Percentiles rank a stretch among this genome's conserved stretches.
Conservation (phyloP, 2,888 invertebrate genomes). For the Hetaerina titia region DNA sequence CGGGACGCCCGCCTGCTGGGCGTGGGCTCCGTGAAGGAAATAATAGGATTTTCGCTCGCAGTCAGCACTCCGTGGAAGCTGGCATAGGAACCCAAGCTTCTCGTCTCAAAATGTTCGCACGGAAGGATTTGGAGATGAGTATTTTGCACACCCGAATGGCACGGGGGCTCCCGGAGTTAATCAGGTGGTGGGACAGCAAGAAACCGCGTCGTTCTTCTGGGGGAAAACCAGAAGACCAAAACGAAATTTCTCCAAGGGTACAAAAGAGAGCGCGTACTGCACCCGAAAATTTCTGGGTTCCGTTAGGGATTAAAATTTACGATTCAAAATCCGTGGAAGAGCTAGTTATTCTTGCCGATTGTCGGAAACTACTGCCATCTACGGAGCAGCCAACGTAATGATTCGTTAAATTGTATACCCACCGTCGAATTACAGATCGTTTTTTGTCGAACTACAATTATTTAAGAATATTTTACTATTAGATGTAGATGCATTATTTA, state of each 20-base stretch:
- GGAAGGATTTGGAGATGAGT: not conserved
- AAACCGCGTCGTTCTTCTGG: not conserved
- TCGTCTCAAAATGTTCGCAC: not conserved
- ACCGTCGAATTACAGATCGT: no score
- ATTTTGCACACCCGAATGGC: not conserved
- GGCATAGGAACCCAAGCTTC: not conserved
- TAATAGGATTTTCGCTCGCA: slow-evolving; percentile 11
- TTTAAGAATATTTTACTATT: no score
- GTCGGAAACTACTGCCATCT: no score
- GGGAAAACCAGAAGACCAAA: not conserved
- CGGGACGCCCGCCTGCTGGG: not conserved
- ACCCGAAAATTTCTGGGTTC: not conserved
- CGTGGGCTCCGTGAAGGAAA: not conserved
- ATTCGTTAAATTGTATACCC: no score
- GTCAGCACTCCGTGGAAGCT: not conserved
- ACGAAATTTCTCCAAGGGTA: not conserved
- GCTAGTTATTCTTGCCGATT: no score
- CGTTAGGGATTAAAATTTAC: not conserved
- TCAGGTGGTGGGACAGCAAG: not conserved
- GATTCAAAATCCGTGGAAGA: not conserved
- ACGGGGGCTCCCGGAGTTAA: not conserved
- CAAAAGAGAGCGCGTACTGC: not conserved
- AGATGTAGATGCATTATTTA: no score
- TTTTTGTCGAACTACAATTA: no score
- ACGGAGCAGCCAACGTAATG: no score